Conservation (phyloP, 2,113 vertebrate genomes). For the Gorilla gorilla region DNA sequence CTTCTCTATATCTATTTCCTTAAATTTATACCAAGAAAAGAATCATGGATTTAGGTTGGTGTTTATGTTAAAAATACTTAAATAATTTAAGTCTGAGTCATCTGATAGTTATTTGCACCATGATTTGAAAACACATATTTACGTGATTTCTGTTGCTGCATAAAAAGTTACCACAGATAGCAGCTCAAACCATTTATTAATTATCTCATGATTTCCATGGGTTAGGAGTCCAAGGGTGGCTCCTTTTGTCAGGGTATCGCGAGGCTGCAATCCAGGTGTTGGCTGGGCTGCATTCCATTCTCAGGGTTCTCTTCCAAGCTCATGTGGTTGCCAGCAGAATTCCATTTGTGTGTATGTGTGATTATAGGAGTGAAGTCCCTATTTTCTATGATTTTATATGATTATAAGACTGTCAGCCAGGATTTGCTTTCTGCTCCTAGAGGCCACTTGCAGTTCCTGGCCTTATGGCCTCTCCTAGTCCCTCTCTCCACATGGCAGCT, state of each 20-base stretch:
- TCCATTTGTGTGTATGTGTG: background rate
- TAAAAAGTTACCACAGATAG: background rate
- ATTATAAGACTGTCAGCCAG: background rate
- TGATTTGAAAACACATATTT: background rate
- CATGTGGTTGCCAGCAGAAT: background rate
- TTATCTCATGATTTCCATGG: background rate
- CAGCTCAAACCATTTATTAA: background rate
- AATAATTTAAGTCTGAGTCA: background rate
- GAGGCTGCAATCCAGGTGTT: background rate
- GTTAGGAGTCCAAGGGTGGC: background rate
- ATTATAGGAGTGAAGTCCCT: background rate
- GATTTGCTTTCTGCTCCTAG: background rate
- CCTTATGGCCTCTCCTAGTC: background rate
- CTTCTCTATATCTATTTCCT: background rate
- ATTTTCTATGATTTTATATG: background rate
- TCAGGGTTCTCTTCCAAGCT: background rate
- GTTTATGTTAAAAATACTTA: background rate
- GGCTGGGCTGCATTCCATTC: background rate
- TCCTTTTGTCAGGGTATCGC: background rate
- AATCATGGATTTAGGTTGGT: background rate
- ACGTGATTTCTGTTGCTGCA: background rate
- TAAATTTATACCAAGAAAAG: background rate
- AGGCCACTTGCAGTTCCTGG: too few relatives aligned
- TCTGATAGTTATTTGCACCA: background rate
- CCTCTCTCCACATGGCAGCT: background rate